Evolutionary conservation across 2,113 vertebrate genomes (phyloP).

Genomic region (Corvus cornix): DNA sequence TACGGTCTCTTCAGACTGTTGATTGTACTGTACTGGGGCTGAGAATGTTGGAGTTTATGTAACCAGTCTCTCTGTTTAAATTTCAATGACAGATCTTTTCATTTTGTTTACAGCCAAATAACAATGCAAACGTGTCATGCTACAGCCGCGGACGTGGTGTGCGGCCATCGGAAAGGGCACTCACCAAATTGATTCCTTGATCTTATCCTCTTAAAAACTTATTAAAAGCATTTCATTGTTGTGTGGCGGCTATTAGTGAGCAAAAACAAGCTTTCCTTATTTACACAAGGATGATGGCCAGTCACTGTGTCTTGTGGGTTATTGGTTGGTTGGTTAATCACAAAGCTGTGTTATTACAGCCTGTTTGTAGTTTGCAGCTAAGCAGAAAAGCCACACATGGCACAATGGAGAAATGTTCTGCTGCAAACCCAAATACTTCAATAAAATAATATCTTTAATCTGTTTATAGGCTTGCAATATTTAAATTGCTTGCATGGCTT

Average conservation of each 20-base stretch:
- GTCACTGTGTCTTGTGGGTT: conserved; percentile 27
- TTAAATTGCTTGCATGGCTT: conserved; percentile 38
- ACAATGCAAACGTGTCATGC: conserved; percentile 60
- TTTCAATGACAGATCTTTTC: conserved; percentile 70
- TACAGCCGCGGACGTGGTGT: neutral
- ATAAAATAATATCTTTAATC: conserved; percentile 55
- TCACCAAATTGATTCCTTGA: conserved; percentile 24
- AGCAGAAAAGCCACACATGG: conserved; percentile 42
- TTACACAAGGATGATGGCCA: conserved; percentile 51
- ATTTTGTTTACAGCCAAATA: conserved; percentile 74
- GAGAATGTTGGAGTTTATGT: conserved; percentile 70
- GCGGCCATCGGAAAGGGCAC: conserved; percentile 37
- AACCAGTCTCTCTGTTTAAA: conserved; percentile 70
- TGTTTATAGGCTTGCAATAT: conserved; percentile 55
- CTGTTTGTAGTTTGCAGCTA: conserved; percentile 25
- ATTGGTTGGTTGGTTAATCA: conserved; percentile 62
- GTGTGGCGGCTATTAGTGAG: conserved; percentile 12
- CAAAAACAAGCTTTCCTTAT: conserved; percentile 57
- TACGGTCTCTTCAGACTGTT: conserved; percentile 52
- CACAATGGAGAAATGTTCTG: conserved; percentile 1
- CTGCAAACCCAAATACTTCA: conserved; percentile 46
- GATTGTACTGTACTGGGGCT: conserved; percentile 34
- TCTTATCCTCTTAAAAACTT: conserved; percentile 59
- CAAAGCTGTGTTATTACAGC: conserved; percentile 37
- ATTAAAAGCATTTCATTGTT: conserved; percentile 64